A percentile compares a stretch with the other conserved stretches of the same genome.
phyloP scores from a whole-genome alignment of 2,113 vertebrate species.

The Crocuta crocuta region DNA sequence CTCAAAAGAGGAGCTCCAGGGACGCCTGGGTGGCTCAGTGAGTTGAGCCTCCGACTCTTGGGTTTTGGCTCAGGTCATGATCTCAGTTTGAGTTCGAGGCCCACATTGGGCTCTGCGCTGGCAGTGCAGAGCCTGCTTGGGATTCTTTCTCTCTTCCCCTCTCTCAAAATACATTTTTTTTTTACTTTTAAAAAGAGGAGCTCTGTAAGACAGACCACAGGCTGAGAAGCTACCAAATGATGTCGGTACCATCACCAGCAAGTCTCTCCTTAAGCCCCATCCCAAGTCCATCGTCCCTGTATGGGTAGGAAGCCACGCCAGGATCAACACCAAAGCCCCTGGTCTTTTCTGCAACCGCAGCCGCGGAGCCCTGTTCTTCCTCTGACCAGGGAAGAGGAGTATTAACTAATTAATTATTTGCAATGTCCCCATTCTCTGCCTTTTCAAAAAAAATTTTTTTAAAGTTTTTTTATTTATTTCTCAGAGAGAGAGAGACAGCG shows the following conservation, averaged over 20 bases:
- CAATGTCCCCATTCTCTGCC: not conserved
- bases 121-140: no score
- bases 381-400: not conserved
- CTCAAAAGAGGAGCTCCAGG: not conserved
- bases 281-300: no score
- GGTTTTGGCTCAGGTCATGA: no score
- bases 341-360: not conserved
- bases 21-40: no score
- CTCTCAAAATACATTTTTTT: no score
- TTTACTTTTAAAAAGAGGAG: not conserved
- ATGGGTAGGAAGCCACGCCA: not conserved
- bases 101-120: no score
- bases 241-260: not conserved
- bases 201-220: not conserved
- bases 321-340: not conserved
- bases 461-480: no score
- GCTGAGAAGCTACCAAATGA: not conserved
- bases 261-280: not conserved
- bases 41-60: no score
- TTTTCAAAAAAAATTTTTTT: not conserved
- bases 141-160: no score
- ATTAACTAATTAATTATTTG: not conserved
- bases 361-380: not conserved
- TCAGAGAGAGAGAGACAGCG: no score
- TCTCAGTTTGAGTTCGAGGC: no score